Base-by-base conservation (phyloP, 2,888 invertebrate genomes). In the Ophonus ardosiacus region DNA sequence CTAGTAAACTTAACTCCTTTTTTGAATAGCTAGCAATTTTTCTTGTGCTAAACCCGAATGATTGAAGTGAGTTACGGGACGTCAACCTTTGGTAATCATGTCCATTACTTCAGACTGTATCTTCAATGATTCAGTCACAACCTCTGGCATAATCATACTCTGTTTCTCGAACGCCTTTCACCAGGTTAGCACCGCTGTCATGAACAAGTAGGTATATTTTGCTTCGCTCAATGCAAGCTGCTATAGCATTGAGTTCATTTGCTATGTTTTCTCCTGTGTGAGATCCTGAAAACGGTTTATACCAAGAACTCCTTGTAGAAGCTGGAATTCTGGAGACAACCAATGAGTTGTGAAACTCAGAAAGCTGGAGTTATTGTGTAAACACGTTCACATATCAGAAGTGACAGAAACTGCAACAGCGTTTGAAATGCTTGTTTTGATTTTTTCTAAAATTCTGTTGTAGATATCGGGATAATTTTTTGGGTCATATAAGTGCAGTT, bases 51-150 rank as follows among this genome's bases (percentile, higher is more conserved):
- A 79, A 51, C 85, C 82, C 15, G 87, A 87, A 85, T 87, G 85
- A 84, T 87, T 86, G 86, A 88, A 89, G 85, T 89, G 89, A 0
- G 88, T 88, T 24, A 89, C 89, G n/a, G 90, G 43, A 51, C 43
- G 76, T 85, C 89, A 85, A 38, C 81, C 84, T 80, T 81, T 78
- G 40, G 84, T 80, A 43, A 85, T 80, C 84, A 86, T 82, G 7
- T 85, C 84, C 81, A 74, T 38, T 81, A 88, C 43, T 65, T 88
- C 88, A 63, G 87, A 13, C 40, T 89, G 88, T 65, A 38, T 56
- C 78, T 89, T 88, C 0, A 90, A 24, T 17, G 88, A 88, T 57
- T 89, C 86, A 51, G 40, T 79, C n/a, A 87, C 57, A 71, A 59
- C 84, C 82, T 80, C 85, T 86, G 31, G 65, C 85, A 71, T 3